Conservation (phyloP, 2,888 invertebrate species). For the Aphodius sticticus region DNA sequence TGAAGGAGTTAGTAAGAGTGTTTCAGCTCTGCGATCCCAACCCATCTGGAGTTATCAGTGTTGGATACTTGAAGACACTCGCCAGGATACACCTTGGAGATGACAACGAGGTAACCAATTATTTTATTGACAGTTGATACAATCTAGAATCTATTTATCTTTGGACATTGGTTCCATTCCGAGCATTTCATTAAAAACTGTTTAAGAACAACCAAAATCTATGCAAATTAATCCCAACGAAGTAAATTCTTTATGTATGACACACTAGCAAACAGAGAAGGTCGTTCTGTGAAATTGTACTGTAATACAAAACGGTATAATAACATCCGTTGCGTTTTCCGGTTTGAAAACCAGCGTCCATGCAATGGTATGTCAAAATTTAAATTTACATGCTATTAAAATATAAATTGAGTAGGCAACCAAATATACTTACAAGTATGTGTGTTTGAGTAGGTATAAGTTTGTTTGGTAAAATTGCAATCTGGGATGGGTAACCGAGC, state of each 20-base stretch:
- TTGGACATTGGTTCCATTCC: too few relatives aligned
- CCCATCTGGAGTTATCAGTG: conserved; percentile 52
- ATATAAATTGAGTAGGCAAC: neutral
- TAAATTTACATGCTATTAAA: neutral
- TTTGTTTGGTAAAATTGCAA: too few relatives aligned
- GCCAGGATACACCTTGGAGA: conserved; percentile 50
- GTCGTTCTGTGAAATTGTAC: neutral
- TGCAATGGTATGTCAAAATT: conserved; percentile 21
- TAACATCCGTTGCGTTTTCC: conserved; percentile 36
- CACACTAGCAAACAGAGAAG: neutral
- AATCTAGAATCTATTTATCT: too few relatives aligned
- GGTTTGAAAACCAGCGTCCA: conserved; percentile 39
- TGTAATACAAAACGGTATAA: neutral
- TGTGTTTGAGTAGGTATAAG: neutral
- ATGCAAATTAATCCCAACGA: neutral
- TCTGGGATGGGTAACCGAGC: too few relatives aligned
- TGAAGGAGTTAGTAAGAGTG: conserved; percentile 53
- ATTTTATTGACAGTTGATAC: conserved; percentile 9
- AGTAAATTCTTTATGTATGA: neutral
- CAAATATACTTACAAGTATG: conserved; percentile 7
- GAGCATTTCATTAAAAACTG: too few relatives aligned
- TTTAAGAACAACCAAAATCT: too few relatives aligned
- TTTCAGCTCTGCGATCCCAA: conserved; percentile 55
- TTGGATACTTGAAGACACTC: conserved; percentile 53
- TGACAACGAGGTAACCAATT: conserved; percentile 46